phyloP scores from a whole-genome alignment of 2,113 vertebrate species.

The Hiodon alosoides region DNA sequence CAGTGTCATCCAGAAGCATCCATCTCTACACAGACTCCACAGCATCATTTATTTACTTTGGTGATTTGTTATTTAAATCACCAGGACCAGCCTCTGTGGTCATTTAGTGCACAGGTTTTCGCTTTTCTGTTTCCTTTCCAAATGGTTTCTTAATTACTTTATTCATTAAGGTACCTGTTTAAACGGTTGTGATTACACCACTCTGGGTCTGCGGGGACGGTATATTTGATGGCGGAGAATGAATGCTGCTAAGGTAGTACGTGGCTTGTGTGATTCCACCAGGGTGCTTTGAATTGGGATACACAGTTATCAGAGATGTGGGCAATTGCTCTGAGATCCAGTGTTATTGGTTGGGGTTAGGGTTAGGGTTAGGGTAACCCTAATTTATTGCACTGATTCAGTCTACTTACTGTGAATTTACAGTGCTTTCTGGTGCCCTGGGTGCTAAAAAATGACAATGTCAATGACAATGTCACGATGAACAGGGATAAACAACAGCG shows the following conservation, averaged over 20 bases:
- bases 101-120: neutral
- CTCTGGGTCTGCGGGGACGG: conserved; percentile 1
- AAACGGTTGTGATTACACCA: conserved; percentile 3
- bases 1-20: neutral
- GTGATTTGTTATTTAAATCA: neutral
- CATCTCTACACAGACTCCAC: neutral
- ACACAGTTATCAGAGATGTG: no score
- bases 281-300: no score
- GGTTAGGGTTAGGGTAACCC: no score
- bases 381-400: no score
- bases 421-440: no score
- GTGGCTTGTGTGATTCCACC: no score
- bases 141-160: conserved; percentile 18
- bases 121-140: neutral
- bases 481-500: no score
- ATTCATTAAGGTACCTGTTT: conserved; percentile 7
- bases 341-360: no score
- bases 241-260: neutral
- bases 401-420: no score
- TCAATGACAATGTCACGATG: no score
- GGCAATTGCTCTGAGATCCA: no score
- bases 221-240: neutral
- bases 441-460: no score
- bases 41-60: neutral
- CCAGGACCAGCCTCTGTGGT: neutral